Conservation (phyloP, 2,113 vertebrate genomes). For the Anas platyrhynchos region DNA sequence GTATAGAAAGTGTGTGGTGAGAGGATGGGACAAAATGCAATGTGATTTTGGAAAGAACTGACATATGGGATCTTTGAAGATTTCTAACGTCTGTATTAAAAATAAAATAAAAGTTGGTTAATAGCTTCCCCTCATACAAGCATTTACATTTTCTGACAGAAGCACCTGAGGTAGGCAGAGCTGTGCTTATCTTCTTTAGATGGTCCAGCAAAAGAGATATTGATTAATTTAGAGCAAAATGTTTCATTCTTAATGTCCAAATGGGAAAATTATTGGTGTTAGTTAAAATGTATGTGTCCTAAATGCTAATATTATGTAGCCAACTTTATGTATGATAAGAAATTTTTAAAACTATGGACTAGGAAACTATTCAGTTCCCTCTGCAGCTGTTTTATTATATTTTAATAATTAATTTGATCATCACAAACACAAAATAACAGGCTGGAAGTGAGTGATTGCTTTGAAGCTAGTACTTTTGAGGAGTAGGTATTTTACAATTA, state of each 20-base stretch:
- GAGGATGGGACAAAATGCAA: background rate
- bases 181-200: background rate
- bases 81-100: background rate
- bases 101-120: no score
- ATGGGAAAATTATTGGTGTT: background rate
- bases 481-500: background rate
- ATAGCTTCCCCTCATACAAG: no score
- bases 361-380: background rate
- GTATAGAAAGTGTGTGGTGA: accelerated
- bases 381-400: background rate
- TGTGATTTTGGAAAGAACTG: background rate
- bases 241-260: background rate
- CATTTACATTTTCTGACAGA: background rate
- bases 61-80: background rate
- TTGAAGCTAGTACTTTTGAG: background rate
- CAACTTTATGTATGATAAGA: background rate
- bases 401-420: background rate
- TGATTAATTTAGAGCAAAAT: background rate
- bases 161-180: background rate
- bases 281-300: background rate
- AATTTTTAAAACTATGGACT: background rate
- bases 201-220: background rate
- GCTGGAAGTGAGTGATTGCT: background rate
- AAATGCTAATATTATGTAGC: background rate
- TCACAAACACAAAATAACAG: background rate